Conservation (phyloP, 1,140 invertebrate genomes). For the Carcinoscorpius rotundicauda region DNA sequence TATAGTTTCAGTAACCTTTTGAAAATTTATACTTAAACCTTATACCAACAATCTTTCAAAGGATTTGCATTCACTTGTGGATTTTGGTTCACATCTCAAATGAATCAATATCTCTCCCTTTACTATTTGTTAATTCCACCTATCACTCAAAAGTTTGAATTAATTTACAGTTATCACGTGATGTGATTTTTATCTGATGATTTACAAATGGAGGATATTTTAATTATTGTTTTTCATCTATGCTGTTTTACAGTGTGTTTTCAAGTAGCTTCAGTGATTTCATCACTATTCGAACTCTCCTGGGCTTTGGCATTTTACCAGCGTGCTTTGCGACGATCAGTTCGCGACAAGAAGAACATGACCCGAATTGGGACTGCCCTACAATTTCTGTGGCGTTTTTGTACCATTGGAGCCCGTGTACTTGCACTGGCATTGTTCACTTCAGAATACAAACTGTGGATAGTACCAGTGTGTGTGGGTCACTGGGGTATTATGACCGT, state of each 20-base stretch:
- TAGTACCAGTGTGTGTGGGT: conserved; percentile 26
- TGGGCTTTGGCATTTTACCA: conserved; percentile 39
- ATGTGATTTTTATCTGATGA: too few relatives aligned
- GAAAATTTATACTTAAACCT: too few relatives aligned
- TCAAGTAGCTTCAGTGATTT: conserved; percentile 22
- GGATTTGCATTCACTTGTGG: too few relatives aligned
- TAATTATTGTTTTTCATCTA: background rate
- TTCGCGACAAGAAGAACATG: conserved; percentile 33
- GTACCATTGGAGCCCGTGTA: conserved; percentile 21
- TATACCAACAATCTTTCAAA: too few relatives aligned
- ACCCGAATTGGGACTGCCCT: conserved; percentile 27
- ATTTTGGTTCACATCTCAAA: too few relatives aligned
- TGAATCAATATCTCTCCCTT: too few relatives aligned
- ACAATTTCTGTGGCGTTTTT: conserved; percentile 36
- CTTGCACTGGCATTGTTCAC: conserved; percentile 26
- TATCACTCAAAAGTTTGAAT: background rate
- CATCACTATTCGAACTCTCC: conserved; percentile 32
- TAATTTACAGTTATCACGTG: too few relatives aligned
- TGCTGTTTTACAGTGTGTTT: conserved; percentile 18
- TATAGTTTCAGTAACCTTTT: too few relatives aligned
- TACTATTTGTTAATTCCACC: background rate
- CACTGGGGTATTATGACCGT: conserved; percentile 39
- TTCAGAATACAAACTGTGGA: conserved; percentile 23
- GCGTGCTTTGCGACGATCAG: conserved; percentile 34
- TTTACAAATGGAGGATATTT: too few relatives aligned